These are phyloP conservation scores for Pseudococcus longispinus DNA, from an alignment of 2,888 invertebrate genomes.

Conservation along the genomic window DNA sequence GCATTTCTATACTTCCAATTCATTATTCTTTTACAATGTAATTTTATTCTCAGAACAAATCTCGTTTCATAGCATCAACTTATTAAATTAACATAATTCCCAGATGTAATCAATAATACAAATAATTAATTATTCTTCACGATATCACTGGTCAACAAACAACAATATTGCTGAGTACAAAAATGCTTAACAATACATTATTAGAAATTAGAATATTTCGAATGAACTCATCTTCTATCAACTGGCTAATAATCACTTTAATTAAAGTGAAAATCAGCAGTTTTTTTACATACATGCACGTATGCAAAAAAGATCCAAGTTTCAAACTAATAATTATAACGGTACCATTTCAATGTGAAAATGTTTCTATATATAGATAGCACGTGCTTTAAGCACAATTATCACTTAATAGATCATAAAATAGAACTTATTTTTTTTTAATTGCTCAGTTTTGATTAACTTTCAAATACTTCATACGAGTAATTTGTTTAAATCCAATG, in stretches of 20 bases:
- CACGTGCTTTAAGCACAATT: background rate
- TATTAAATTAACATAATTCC: background rate
- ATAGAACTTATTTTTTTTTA: background rate
- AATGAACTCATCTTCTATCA: background rate
- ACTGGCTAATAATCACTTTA: background rate
- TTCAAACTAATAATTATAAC: background rate
- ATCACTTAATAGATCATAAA: background rate
- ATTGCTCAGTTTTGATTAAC: background rate
- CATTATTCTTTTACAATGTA: no score
- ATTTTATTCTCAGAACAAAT: background rate
- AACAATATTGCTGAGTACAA: no score
- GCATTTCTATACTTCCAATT: no score
- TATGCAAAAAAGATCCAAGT: background rate
- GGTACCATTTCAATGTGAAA: background rate
- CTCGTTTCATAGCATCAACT: background rate
- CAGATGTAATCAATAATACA: background rate
- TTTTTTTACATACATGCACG: background rate
- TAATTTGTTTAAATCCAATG: conserved; percentile 23
- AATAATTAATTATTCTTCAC: background rate
- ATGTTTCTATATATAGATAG: background rate
- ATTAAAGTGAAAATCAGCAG: background rate
- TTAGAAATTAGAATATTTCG: background rate
- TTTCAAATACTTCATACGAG: conserved; percentile 27
- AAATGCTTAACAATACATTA: background rate
- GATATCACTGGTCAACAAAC: background rate